These are phyloP conservation scores for Austrofundulus limnaeus DNA, from an alignment of 2,113 vertebrate species.

Conservation along the genomic window DNA sequence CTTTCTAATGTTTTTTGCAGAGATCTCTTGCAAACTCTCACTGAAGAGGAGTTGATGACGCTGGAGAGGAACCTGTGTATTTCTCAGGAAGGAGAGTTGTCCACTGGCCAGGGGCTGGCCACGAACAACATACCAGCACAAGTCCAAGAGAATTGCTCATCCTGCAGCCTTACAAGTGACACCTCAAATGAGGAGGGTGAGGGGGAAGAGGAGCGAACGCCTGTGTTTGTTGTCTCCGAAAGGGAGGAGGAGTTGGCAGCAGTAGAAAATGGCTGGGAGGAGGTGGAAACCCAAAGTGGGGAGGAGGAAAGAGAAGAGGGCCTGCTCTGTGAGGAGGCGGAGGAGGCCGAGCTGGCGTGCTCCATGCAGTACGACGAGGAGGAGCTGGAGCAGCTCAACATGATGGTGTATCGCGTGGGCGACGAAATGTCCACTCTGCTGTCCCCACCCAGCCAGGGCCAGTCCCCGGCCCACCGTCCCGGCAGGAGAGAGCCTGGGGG, in stretches of 20 bases:
- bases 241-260: constrained; percentile 78
- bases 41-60: constrained; percentile 86
- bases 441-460: constrained; percentile 90
- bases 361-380: constrained; percentile 98
- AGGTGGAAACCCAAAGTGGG: constrained; percentile 75
- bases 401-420: constrained; percentile 93
- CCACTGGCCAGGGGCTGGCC: constrained; percentile 61
- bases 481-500: constrained; percentile 48
- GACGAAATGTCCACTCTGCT: constrained; percentile 96
- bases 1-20: constrained; percentile 66
- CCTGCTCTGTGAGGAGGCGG: constrained; percentile 84
- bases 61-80: constrained; percentile 93
- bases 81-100: constrained; percentile 87
- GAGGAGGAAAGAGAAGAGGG: constrained; percentile 79
- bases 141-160: constrained; percentile 57
- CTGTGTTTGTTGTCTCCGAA: constrained; percentile 60
- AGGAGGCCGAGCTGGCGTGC: constrained; percentile 90
- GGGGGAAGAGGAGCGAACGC: constrained; percentile 48
- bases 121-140: constrained; percentile 14
- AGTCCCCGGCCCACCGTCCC: constrained; percentile 84
- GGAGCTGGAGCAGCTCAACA: constrained; percentile 93
- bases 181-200: constrained; percentile 26
- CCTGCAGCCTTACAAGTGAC: constrained; percentile 47
- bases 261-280: constrained; percentile 84
- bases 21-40: constrained; percentile 92